Evolutionary conservation across 2,113 vertebrate genomes (phyloP).

Genomic region (Vicugna pacos): DNA sequence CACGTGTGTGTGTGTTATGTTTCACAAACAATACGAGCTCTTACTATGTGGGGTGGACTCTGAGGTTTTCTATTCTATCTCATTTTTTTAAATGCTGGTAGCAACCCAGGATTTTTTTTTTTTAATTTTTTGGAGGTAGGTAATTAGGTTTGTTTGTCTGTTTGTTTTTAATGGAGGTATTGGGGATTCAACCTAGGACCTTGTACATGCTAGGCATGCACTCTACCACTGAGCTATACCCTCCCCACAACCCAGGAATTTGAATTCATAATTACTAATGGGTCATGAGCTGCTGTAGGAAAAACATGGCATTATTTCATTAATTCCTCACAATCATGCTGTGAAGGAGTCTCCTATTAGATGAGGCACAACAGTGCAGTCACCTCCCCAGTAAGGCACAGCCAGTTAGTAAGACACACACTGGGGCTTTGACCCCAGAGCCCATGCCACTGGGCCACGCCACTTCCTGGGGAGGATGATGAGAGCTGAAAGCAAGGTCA

Average conservation of each 20-base stretch:
- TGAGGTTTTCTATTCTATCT: not conserved
- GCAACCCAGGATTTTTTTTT: not conserved
- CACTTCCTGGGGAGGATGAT: not conserved
- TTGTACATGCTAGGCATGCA: too few species aligned
- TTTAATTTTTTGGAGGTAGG: too few species aligned
- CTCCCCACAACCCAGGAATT: not conserved
- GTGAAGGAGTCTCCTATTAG: not conserved
- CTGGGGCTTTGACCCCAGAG: not conserved
- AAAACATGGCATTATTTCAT: not conserved
- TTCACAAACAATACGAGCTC: not conserved
- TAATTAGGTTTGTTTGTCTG: too few species aligned
- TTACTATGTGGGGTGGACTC: not conserved
- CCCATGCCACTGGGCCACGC: rapidly evolving
- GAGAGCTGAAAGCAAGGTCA: not conserved
- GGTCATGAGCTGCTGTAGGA: not conserved
- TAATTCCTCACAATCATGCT: not conserved
- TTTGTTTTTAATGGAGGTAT: too few species aligned
- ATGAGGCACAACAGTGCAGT: not conserved
- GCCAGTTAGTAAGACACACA: not conserved
- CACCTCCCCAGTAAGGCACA: not conserved
- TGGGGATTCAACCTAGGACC: too few species aligned
- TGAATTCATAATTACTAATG: not conserved
- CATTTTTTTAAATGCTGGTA: constrained; percentile 2
- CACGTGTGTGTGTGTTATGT: not conserved
- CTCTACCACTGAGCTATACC: too few species aligned